A percentile compares a stretch with the other conserved stretches of the same genome.
phyloP scores from a whole-genome alignment of 2,113 vertebrate genomes.

The Oceanodroma tethys region DNA sequence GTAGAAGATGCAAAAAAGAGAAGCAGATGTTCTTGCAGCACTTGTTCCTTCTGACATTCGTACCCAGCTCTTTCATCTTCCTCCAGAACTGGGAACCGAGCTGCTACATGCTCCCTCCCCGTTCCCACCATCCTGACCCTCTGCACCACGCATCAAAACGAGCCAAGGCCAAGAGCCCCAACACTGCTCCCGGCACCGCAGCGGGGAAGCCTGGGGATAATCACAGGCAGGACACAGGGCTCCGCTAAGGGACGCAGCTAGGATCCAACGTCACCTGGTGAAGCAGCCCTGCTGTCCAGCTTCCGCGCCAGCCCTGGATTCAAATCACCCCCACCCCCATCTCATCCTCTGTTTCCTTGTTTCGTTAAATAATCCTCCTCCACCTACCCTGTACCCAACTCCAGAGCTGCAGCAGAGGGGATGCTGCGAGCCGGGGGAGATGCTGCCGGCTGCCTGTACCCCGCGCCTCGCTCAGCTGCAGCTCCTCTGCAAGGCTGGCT shows the following conservation, averaged over 20 bases:
- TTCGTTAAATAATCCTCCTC: neutral
- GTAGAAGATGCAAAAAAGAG: constrained; percentile 48
- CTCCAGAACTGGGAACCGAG: constrained; percentile 6
- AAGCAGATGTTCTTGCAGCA: constrained; percentile 63
- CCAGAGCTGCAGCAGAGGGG: neutral
- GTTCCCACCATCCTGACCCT: neutral
- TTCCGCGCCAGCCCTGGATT: neutral
- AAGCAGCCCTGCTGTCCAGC: neutral
- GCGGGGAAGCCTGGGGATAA: neutral
- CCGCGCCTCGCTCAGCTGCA: neutral
- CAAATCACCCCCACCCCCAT: neutral
- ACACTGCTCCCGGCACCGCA: rapidly evolving
- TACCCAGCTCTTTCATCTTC: constrained; percentile 19
- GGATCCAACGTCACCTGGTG: neutral
- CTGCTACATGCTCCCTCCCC: neutral
- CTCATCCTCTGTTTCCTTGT: neutral
- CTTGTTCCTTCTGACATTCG: constrained; percentile 31
- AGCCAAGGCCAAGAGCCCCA: neutral
- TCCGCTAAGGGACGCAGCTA: neutral
- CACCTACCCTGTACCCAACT: no score
- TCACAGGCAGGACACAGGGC: neutral
- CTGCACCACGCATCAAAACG: rapidly evolving
- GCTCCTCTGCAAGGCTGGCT: neutral
- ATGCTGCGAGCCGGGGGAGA: neutral
- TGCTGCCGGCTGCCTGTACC: neutral